phyloP scores from a whole-genome alignment of 2,888 invertebrate genomes.

The Dichetophora obliterata region DNA sequence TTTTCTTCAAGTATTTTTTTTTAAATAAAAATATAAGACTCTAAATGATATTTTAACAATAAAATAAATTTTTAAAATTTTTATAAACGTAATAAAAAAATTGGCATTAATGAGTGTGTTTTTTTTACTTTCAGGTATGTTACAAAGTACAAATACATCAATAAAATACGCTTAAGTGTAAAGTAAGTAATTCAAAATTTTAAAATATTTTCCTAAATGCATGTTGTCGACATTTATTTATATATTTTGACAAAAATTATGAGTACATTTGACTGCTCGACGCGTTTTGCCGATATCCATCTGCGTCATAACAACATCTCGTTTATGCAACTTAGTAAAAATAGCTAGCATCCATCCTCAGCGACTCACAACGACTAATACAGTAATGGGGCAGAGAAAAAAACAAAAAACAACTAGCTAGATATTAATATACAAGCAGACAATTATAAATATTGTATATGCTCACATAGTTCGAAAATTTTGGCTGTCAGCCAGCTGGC shows the following conservation, averaged over 20 bases:
- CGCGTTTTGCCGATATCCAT: not conserved
- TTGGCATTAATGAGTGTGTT: not conserved
- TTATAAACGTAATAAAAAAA: no score
- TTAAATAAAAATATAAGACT: no score
- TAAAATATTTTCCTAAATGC: not conserved
- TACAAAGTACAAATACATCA: not conserved
- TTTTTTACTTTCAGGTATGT: not conserved
- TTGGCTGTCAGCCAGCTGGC: slow-evolving; percentile 41
- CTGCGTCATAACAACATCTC: slow-evolving; percentile 29
- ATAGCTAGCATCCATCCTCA: slow-evolving; percentile 12
- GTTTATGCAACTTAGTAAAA: slow-evolving; percentile 43
- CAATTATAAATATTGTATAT: slow-evolving; percentile 40
- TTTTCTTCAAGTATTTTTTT: no score
- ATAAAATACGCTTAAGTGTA: not conserved
- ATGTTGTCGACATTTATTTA: slow-evolving; percentile 7
- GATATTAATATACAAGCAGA: slow-evolving; percentile 36
- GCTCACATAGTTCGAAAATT: not conserved
- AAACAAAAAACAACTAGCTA: not conserved
- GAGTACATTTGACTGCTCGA: not conserved
- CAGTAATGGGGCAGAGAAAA: not conserved
- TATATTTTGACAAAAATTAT: slow-evolving; percentile 21
- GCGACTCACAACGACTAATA: not conserved
- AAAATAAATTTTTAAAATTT: no score
- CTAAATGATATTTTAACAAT: no score
- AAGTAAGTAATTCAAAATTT: no score